Conservation (phyloP, 2,888 invertebrate species). For the Clistopyga incitator region DNA sequence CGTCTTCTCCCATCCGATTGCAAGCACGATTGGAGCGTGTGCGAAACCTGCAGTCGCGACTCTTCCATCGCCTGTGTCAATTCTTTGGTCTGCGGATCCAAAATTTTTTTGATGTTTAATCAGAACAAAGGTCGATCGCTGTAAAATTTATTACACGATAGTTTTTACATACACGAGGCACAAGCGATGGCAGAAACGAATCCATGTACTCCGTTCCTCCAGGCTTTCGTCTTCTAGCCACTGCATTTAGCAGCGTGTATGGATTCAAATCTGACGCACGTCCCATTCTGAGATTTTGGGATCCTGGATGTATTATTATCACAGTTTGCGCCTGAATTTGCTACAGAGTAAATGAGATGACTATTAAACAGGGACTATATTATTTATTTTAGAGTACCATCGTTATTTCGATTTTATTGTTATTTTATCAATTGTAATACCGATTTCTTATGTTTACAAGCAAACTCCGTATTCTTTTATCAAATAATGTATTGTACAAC, state of each 20-base stretch:
- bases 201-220: constrained; percentile 87
- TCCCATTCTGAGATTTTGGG: constrained; percentile 94
- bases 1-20: constrained; percentile 93
- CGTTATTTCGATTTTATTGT: constrained; percentile 2
- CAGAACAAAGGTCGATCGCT: background rate
- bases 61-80: constrained; percentile 93
- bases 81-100: constrained; percentile 86
- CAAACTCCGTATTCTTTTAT: background rate
- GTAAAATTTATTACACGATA: background rate
- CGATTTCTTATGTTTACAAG: no score
- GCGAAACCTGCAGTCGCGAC: constrained; percentile 92
- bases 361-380: background rate
- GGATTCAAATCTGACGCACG: constrained; percentile 96
- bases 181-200: constrained; percentile 88
- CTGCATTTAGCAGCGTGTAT: constrained; percentile 93
- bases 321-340: constrained; percentile 92
- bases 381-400: constrained; percentile 9
- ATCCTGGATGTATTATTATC: constrained; percentile 98
- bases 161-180: constrained; percentile 80
- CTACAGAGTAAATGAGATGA: constrained; percentile 81
- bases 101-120: background rate
- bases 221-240: constrained; percentile 88
- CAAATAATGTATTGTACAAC: background rate
- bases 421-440: background rate
- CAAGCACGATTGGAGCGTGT: constrained; percentile 93